phyloP scores from a whole-genome alignment of 2,888 invertebrate species.

The Andricus curvator region DNA sequence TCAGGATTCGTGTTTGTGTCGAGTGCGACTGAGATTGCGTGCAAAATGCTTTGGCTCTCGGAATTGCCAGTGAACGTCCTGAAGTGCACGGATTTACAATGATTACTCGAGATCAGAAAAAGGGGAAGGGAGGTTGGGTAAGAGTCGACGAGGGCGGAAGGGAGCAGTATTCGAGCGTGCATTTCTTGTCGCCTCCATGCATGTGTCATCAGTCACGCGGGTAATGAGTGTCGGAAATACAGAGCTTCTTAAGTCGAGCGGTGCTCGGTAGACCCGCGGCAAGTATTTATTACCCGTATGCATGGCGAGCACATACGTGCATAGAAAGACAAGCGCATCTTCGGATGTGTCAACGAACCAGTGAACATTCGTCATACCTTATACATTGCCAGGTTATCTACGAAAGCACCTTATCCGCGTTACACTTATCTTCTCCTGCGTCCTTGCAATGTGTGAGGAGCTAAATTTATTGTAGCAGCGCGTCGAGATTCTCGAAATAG shows the following conservation, averaged over 20 bases:
- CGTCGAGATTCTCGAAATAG: conserved; percentile 23
- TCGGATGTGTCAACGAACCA: conserved; percentile 49
- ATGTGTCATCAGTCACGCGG: conserved; percentile 73
- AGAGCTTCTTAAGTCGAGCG: conserved; percentile 63
- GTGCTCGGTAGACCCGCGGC: conserved; percentile 54
- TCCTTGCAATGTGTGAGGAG: background rate
- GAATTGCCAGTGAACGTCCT: conserved; percentile 33
- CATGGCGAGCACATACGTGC: background rate
- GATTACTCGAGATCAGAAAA: conserved; percentile 36
- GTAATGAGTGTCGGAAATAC: conserved; percentile 74
- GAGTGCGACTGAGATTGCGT: conserved; percentile 54
- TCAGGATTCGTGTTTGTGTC: background rate
- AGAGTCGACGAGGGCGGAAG: conserved; percentile 20
- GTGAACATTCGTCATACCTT: conserved; percentile 60
- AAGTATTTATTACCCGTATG: conserved; percentile 65
- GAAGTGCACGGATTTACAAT: conserved; percentile 29
- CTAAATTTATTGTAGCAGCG: conserved; percentile 12
- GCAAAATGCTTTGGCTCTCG: conserved; percentile 55
- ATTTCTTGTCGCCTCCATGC: conserved; percentile 70
- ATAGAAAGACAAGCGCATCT: conserved; percentile 33
- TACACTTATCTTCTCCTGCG: background rate
- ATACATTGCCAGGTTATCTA: conserved; percentile 21
- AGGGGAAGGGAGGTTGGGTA: background rate
- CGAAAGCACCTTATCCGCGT: conserved; percentile 6
- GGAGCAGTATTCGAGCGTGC: conserved; percentile 49